phyloP scores from a whole-genome alignment of 37 sponge, comb jelly and placozoan species.

The Cliona cf. orientalis region DNA sequence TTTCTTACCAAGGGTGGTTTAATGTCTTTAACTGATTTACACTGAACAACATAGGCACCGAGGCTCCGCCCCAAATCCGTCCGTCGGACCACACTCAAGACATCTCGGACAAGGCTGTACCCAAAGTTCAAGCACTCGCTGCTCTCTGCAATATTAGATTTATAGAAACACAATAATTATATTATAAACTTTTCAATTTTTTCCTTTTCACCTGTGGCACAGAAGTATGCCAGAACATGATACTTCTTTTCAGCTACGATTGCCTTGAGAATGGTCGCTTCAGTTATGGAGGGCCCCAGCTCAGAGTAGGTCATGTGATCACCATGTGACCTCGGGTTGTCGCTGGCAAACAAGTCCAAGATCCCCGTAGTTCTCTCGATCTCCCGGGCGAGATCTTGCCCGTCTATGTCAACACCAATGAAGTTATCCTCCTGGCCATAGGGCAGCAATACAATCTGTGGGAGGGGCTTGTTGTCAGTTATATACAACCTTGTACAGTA shows the following conservation, averaged over 20 bases:
- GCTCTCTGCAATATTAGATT: background rate
- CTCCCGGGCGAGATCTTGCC: background rate
- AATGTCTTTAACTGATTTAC: slow-evolving; percentile 3
- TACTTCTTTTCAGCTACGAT: background rate
- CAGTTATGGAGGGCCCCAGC: slow-evolving; percentile 10
- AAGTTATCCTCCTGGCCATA: background rate
- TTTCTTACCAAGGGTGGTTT: background rate
- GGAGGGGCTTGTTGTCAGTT: background rate
- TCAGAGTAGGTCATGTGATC: background rate
- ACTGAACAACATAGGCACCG: background rate
- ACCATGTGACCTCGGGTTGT: background rate
- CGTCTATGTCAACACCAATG: slow-evolving; percentile 1
- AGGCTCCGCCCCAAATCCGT: background rate
- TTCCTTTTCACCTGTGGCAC: background rate
- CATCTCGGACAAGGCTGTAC: background rate
- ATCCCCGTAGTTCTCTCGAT: background rate
- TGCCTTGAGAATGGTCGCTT: background rate
- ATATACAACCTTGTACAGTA: background rate
- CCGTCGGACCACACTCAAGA: background rate
- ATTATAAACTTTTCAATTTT: background rate
- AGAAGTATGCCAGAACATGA: slow-evolving; percentile 14
- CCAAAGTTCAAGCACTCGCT: background rate
- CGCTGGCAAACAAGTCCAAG: background rate
- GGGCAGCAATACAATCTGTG: slow-evolving; percentile 12
- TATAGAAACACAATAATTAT: background rate